Conservation (phyloP, 2,888 invertebrate genomes). For the Sphecodes monilicornis region DNA sequence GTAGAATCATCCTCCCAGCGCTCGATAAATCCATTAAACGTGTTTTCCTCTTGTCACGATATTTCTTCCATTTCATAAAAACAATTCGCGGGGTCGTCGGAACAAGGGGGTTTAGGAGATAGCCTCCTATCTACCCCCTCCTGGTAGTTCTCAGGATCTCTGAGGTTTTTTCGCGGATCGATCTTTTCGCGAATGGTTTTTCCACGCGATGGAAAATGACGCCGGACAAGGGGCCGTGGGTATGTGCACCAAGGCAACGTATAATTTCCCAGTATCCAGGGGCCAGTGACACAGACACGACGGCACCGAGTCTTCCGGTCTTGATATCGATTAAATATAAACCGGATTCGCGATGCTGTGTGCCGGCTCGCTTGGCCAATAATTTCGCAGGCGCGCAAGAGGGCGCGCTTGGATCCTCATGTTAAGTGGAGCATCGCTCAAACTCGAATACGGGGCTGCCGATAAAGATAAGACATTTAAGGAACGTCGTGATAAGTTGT, state of each 20-base stretch:
- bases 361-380: constrained; percentile 30
- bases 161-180: constrained; percentile 29
- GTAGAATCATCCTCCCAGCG: constrained; percentile 37
- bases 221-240: constrained; percentile 11
- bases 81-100: constrained; percentile 18
- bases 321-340: constrained; percentile 51
- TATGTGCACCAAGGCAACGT: constrained; percentile 28
- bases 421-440: constrained; percentile 56
- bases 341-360: constrained; percentile 12
- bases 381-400: constrained; percentile 17
- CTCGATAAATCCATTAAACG: constrained; percentile 50
- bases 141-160: background rate
- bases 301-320: constrained; percentile 57
- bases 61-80: constrained; percentile 57
- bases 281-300: constrained; percentile 60
- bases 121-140: background rate
- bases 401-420: constrained; percentile 19
- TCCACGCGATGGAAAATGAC: constrained; percentile 41
- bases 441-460: constrained; percentile 37
- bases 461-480: constrained; percentile 46
- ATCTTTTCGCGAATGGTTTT: constrained; percentile 37
- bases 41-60: constrained; percentile 54
- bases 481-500: constrained; percentile 45
- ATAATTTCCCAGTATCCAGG: constrained; percentile 55
- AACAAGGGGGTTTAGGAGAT: background rate